These are phyloP conservation scores for Raja brachyura DNA, from an alignment of 2,113 vertebrate species.

Conservation along the genomic window DNA sequence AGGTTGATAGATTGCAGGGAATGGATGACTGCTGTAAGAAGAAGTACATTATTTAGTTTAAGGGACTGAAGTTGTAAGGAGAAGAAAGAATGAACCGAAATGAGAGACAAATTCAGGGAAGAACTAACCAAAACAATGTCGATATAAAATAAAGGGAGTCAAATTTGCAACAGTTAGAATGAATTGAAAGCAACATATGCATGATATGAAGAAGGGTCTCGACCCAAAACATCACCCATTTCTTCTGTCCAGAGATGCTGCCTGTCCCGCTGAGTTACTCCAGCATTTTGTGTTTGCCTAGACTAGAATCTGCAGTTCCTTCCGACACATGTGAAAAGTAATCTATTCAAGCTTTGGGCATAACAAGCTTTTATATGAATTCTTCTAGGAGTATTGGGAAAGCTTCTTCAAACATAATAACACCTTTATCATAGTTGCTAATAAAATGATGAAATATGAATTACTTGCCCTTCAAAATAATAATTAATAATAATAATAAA, in stretches of 20 bases:
- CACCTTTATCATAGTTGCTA: neutral
- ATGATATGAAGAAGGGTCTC: no score
- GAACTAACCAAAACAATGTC: neutral
- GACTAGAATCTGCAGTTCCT: no score
- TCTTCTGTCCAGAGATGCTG: no score
- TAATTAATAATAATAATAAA: neutral
- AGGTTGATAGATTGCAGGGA: neutral
- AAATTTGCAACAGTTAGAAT: neutral
- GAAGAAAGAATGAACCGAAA: neutral
- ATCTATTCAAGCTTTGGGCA: no score
- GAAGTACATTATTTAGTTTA: neutral
- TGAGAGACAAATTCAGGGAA: neutral
- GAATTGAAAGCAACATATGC: neutral
- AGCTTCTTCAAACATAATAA: neutral
- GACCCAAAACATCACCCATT: no score
- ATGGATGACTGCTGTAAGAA: neutral
- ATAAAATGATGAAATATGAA: neutral
- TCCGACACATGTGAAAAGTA: no score
- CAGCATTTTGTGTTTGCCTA: no score
- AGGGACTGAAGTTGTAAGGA: neutral
- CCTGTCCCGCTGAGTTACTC: no score
- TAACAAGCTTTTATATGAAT: neutral
- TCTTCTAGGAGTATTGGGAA: neutral
- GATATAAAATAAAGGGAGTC: neutral
- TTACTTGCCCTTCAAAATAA: neutral